These are phyloP conservation scores for Pachypeltis micranthus DNA, from an alignment of 1,140 invertebrate genomes.

Conservation along the genomic window DNA sequence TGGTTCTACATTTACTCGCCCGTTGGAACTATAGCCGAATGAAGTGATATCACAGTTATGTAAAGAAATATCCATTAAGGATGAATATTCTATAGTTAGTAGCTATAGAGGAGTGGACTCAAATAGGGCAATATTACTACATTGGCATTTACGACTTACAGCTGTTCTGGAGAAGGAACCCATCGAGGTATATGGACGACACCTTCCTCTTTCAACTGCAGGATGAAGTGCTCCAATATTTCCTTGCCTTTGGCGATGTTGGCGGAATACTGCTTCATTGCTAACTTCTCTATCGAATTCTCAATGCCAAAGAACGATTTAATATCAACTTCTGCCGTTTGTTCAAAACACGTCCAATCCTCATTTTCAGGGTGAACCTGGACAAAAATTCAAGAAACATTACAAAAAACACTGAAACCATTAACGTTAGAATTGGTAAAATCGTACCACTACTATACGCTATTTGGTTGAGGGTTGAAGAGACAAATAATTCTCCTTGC, in stretches of 20 bases:
- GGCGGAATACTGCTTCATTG: conserved; percentile 91
- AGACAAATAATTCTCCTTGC: too few relatives aligned
- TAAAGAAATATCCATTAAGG: not conserved
- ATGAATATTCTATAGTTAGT: not conserved
- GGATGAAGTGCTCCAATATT: conserved; percentile 87
- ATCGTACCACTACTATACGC: too few relatives aligned
- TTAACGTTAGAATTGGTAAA: too few relatives aligned
- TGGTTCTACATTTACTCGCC: not conserved
- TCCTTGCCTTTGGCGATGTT: conserved; percentile 92
- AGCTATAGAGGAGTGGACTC: too few relatives aligned
- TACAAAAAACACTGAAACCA: too few relatives aligned
- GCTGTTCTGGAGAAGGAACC: conserved; percentile 26
- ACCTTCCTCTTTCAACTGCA: conserved; percentile 66
- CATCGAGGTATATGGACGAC: conserved; percentile 54
- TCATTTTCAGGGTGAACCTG: conserved; percentile 89
- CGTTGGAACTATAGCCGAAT: not conserved
- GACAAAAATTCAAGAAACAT: conserved; percentile 22
- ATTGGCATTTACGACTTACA: not conserved
- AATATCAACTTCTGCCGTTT: conserved; percentile 83
- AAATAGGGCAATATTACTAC: too few relatives aligned
- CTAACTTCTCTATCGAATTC: conserved; percentile 87
- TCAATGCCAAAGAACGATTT: conserved; percentile 96
- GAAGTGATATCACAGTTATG: not conserved
- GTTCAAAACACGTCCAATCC: conserved; percentile 95
- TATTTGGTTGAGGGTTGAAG: too few relatives aligned